A percentile compares a stretch with the other conserved stretches of the same genome.
phyloP scores from a whole-genome alignment of 2,113 vertebrate species.

The Silurus glanis region DNA sequence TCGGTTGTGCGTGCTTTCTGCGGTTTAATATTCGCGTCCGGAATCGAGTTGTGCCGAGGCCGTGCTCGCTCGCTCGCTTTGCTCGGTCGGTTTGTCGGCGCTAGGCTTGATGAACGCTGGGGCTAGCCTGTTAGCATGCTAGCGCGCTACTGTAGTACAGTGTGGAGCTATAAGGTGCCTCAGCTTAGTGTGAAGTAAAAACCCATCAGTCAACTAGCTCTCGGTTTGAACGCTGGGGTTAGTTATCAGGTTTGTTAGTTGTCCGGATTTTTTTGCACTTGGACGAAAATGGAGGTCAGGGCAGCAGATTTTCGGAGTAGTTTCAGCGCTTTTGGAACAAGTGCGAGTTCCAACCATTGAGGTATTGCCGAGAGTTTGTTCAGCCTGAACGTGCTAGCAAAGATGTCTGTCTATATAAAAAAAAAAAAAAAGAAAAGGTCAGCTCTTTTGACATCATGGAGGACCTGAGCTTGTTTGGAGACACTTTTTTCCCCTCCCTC shows the following conservation, averaged over 20 bases:
- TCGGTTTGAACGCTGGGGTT: background rate
- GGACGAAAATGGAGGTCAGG: background rate
- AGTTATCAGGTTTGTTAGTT: background rate
- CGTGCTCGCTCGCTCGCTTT: conserved; percentile 36
- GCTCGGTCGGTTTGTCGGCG: conserved; percentile 12
- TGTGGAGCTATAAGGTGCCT: conserved; percentile 47
- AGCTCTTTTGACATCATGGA: conserved; percentile 68
- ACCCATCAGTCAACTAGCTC: conserved; percentile 39
- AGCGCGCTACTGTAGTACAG: conserved; percentile 58
- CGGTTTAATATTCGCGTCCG: conserved; percentile 60
- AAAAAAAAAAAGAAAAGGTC: conserved; percentile 56
- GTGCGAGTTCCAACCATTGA: conserved; percentile 8
- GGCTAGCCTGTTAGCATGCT: conserved; percentile 56
- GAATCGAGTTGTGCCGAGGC: conserved; percentile 59
- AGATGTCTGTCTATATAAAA: conserved; percentile 50
- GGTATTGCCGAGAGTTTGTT: conserved; percentile 31
- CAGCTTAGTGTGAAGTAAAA: conserved; percentile 41
- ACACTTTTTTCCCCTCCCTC: conserved; percentile 20
- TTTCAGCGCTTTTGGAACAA: conserved; percentile 42
- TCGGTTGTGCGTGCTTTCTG: conserved; percentile 29
- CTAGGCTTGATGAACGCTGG: conserved; percentile 17
- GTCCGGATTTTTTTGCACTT: background rate
- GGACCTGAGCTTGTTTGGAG: conserved; percentile 58
- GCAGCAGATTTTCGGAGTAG: background rate
- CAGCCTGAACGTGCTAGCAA: conserved; percentile 31